These are phyloP conservation scores for Drosophila tristis DNA, from an alignment of 1,140 invertebrate species.

Conservation along the genomic window DNA sequence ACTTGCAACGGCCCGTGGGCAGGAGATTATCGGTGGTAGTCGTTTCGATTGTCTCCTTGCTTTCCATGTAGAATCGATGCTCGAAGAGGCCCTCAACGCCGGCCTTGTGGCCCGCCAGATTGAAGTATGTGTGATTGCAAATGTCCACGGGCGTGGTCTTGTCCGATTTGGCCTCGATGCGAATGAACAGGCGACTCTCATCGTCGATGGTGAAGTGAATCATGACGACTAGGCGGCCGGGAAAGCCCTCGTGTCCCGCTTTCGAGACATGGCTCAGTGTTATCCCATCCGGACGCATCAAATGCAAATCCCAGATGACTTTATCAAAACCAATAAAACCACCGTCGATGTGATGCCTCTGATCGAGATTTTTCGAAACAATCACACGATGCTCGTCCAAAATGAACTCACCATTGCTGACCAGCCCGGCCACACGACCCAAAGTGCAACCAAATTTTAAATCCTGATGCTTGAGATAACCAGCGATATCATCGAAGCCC, in stretches of 20 bases:
- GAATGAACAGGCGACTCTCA: slow-evolving; percentile 89
- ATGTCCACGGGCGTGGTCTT: slow-evolving; percentile 94
- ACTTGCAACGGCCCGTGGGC: slow-evolving; percentile 90
- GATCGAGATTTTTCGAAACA: slow-evolving; percentile 89
- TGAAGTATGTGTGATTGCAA: slow-evolving; percentile 97
- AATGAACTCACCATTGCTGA: slow-evolving; percentile 88
- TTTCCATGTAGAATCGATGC: slow-evolving; percentile 90
- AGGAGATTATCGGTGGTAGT: slow-evolving; percentile 86
- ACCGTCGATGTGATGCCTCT: slow-evolving; percentile 92
- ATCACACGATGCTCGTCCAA: slow-evolving; percentile 89
- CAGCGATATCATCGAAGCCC: slow-evolving; percentile 90
- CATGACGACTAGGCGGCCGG: slow-evolving; percentile 89
- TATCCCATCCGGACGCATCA: slow-evolving; percentile 74
- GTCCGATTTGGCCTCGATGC: slow-evolving; percentile 89
- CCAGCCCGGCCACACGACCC: slow-evolving; percentile 94
- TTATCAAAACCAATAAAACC: slow-evolving; percentile 94
- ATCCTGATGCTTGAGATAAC: slow-evolving; percentile 84
- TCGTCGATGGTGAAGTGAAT: slow-evolving; percentile 90
- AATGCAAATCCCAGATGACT: slow-evolving; percentile 87
- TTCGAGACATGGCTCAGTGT: slow-evolving; percentile 88
- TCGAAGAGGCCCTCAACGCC: slow-evolving; percentile 87
- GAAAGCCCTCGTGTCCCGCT: slow-evolving; percentile 94
- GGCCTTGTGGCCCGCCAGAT: slow-evolving; percentile 91
- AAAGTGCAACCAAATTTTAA: slow-evolving; percentile 94
- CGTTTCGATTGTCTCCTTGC: slow-evolving; percentile 90